Conservation (phyloP, 2,888 invertebrate species). For the Phaonia tiefii region DNA sequence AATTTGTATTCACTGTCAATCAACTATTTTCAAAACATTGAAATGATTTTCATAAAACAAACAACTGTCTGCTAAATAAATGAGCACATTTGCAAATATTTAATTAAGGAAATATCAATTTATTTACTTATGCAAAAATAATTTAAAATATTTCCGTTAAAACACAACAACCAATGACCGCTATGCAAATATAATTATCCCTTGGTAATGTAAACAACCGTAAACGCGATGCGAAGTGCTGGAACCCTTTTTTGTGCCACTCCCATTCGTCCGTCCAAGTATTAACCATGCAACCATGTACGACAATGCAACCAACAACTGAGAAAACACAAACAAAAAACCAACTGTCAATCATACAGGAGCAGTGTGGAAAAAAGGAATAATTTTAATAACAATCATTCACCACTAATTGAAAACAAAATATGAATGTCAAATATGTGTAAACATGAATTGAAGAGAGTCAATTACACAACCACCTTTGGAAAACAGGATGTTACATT, state of each 20-base stretch:
- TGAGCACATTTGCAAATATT: too few relatives aligned
- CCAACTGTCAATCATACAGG: conserved; percentile 60
- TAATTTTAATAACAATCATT: conserved; percentile 19
- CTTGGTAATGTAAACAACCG: not conserved
- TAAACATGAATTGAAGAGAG: conserved; percentile 61
- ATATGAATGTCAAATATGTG: conserved; percentile 63
- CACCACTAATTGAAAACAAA: conserved; percentile 59
- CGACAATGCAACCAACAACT: conserved; percentile 57
- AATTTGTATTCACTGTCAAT: too few relatives aligned
- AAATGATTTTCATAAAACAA: too few relatives aligned
- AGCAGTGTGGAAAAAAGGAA: not conserved
- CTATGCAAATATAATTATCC: conserved; percentile 62
- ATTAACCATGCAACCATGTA: conserved; percentile 22
- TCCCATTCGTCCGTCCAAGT: not conserved
- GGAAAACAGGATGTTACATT: conserved; percentile 4
- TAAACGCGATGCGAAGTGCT: not conserved
- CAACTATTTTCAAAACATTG: too few relatives aligned
- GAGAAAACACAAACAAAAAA: conserved; percentile 61
- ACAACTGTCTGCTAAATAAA: too few relatives aligned
- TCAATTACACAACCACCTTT: conserved; percentile 63
- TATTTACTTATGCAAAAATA: conserved; percentile 61
- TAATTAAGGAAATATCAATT: too few relatives aligned
- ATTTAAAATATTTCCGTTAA: conserved; percentile 42
- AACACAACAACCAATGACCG: conserved; percentile 28
- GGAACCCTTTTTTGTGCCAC: conserved; percentile 58